Evolutionary conservation across 1,140 invertebrate species (phyloP).

Genomic region (Penaeus japonicus): DNA sequence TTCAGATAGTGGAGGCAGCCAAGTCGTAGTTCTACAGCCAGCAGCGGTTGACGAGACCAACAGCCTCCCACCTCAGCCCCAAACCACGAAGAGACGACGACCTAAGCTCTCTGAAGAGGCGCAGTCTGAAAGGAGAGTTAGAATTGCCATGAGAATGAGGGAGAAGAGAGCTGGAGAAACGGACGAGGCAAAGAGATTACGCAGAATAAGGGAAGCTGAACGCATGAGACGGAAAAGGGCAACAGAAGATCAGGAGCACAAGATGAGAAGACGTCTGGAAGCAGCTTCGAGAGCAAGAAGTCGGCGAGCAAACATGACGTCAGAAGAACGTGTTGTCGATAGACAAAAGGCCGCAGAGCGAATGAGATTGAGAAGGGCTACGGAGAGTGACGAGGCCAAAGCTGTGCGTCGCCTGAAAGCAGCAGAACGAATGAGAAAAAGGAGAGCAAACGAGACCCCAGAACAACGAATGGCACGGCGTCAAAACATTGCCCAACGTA

Average conservation of each 20-base stretch:
- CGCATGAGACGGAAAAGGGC: conserved; percentile 46
- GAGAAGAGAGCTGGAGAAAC: conserved; percentile 43
- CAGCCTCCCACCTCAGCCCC: neutral
- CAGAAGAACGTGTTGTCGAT: conserved; percentile 23
- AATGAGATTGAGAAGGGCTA: conserved; percentile 45
- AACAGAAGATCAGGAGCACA: conserved; percentile 10
- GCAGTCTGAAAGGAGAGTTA: conserved; percentile 27
- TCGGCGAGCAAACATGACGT: conserved; percentile 29
- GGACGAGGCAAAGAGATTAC: conserved; percentile 32
- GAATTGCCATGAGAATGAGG: conserved; percentile 46
- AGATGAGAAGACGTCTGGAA: conserved; percentile 28
- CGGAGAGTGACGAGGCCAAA: conserved; percentile 41
- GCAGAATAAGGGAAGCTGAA: conserved; percentile 41
- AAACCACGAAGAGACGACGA: conserved; percentile 36
- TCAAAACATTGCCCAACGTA: conserved; percentile 40
- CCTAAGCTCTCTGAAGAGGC: conserved; percentile 39
- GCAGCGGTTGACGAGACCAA: conserved; percentile 40
- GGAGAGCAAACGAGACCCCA: conserved; percentile 43
- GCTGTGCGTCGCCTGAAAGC: conserved; percentile 37
- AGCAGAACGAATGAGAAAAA: conserved; percentile 47
- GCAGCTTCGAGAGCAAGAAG: conserved; percentile 35
- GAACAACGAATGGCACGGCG: conserved; percentile 34
- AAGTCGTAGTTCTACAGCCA: conserved; percentile 46
- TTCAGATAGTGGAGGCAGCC: conserved; percentile 2
- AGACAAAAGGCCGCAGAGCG: conserved; percentile 39